phyloP scores from a whole-genome alignment of 2,113 vertebrate genomes.

The Sterrhoptilus dennistouni region DNA sequence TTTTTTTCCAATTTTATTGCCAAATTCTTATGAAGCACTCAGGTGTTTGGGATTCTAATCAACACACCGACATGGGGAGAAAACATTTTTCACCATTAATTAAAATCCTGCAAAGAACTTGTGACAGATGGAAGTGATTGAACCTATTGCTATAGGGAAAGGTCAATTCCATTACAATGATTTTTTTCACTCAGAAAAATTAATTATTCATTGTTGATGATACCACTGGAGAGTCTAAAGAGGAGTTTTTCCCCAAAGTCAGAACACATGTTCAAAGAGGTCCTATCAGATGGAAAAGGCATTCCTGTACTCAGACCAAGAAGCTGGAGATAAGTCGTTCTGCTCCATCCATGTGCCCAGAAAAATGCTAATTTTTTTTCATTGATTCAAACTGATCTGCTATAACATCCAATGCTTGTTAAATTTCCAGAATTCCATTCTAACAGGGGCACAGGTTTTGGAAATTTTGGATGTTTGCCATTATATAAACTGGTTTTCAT shows the following conservation, averaged over 20 bases:
- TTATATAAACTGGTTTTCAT: neutral
- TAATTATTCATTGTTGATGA: slow-evolving; percentile 34
- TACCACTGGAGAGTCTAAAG: neutral
- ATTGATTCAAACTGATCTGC: neutral
- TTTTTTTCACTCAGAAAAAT: slow-evolving; percentile 30
- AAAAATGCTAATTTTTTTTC: neutral
- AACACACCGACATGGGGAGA: neutral
- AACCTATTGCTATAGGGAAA: slow-evolving; percentile 36
- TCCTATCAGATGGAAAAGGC: neutral
- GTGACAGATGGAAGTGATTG: slow-evolving; percentile 53
- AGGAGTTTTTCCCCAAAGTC: neutral
- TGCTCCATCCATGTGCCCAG: neutral
- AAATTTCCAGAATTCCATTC: neutral
- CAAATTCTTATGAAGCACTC: neutral
- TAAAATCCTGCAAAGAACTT: slow-evolving; percentile 40
- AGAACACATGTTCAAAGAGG: neutral
- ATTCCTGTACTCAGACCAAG: neutral
- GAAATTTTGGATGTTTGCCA: neutral
- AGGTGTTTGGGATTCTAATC: neutral
- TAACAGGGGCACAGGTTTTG: neutral
- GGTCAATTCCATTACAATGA: slow-evolving; percentile 45
- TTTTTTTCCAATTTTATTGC: neutral
- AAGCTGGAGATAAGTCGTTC: neutral
- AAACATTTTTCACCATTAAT: slow-evolving; percentile 53
- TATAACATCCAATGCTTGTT: neutral